A percentile compares a stretch with the other conserved stretches of the same genome.
Conservation (phyloP, 2,797 vertebrate genomes). For the Emydoidea blandingii region DNA sequence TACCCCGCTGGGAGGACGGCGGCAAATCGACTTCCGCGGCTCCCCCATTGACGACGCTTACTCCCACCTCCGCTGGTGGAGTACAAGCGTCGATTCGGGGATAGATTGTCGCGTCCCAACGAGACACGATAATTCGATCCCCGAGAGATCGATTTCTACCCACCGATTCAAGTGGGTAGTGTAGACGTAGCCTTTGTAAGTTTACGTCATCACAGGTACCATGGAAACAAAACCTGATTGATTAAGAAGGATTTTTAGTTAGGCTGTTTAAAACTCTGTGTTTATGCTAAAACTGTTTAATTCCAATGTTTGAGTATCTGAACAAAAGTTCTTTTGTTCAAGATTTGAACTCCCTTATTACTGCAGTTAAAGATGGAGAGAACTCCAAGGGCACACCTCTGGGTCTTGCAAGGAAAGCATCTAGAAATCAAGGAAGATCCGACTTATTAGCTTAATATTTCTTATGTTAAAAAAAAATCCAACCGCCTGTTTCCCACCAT, state of each 20-base stretch:
- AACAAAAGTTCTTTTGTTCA: conserved; percentile 5
- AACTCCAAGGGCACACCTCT: neutral
- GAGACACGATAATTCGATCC: no score
- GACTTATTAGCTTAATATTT: neutral
- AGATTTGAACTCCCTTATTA: neutral
- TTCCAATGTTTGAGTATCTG: conserved; percentile 51
- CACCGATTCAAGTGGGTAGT: no score
- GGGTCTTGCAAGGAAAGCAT: rapidly evolving
- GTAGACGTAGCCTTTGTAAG: neutral
- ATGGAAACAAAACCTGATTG: conserved; percentile 73
- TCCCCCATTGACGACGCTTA: no score
- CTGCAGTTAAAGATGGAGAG: neutral
- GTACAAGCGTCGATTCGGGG: no score
- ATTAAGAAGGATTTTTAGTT: conserved; percentile 70
- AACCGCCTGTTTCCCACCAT: neutral
- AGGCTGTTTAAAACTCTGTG: conserved; percentile 30
- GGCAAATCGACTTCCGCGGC: no score
- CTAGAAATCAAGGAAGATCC: neutral
- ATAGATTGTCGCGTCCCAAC: no score
- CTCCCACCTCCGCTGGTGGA: no score
- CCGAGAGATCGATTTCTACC: no score
- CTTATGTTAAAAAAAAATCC: neutral
- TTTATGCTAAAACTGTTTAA: neutral
- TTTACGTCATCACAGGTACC: conserved; percentile 70
- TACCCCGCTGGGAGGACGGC: no score